Evolutionary conservation across 30 jellyfish, hydroid and myxozoan species (phyloP).

Genomic region (Aurelia aurita complex sp. Pacific): DNA sequence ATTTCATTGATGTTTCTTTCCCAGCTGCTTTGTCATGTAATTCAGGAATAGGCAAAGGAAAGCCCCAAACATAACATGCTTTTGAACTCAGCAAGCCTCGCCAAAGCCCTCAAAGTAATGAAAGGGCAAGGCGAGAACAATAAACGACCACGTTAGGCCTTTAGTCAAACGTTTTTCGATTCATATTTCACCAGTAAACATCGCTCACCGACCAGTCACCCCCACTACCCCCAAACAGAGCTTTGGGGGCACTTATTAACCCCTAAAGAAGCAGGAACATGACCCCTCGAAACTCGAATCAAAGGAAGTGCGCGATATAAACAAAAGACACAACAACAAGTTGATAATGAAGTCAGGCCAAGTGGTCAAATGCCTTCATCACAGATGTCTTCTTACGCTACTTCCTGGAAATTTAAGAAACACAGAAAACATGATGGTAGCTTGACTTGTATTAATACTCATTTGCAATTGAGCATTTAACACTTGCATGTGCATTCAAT

Average conservation of each 20-base stretch:
- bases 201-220: no score
- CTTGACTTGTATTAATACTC: slow-evolving; percentile 9
- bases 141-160: no score
- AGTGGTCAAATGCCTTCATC: background rate
- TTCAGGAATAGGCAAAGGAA: no score
- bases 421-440: slow-evolving; percentile 2
- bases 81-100: no score
- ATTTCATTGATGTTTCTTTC: no score
- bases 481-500: slow-evolving; percentile 68
- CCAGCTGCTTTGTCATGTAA: no score
- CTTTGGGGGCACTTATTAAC: slow-evolving; percentile 3
- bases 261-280: background rate
- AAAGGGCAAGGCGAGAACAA: no score
- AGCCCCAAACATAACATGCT: no score
- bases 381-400: slow-evolving; percentile 31
- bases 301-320: background rate
- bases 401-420: slow-evolving; percentile 30
- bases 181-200: no score
- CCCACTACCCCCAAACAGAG: background rate
- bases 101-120: no score
- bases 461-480: slow-evolving; percentile 35
- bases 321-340: slow-evolving; percentile 24
- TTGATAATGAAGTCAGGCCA: background rate
- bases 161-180: no score
- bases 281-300: background rate